A percentile compares a stretch with the other conserved stretches of the same genome.
Evolutionary conservation across 2,797 vertebrate genomes (phyloP).

Genomic region (Pteronotus mesoamericanus): DNA sequence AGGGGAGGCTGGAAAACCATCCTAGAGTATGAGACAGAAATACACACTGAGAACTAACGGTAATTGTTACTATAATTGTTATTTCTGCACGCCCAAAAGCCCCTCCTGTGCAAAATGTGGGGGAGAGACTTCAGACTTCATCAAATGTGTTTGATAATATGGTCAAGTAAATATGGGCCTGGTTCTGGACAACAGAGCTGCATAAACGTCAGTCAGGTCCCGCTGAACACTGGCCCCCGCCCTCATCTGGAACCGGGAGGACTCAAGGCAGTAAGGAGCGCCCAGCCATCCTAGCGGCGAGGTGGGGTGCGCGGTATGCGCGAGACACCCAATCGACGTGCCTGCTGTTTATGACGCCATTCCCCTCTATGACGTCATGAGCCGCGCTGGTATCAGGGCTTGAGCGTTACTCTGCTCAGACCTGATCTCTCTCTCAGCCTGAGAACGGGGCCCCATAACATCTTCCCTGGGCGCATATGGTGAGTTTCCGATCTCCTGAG

Average conservation of each 20-base stretch:
- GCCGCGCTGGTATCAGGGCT: no score
- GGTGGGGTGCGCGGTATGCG: rapidly evolving
- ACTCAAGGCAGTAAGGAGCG: rapidly evolving
- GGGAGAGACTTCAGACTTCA: not conserved
- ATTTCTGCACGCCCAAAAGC: no score
- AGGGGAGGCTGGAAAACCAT: no score
- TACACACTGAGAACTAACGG: rapidly evolving
- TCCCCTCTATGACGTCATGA: not conserved
- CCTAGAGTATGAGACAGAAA: no score
- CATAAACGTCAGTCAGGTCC: no score
- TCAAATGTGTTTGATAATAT: not conserved
- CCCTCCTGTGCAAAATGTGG: no score
- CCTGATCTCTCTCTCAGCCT: rapidly evolving
- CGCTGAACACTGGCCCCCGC: rapidly evolving
- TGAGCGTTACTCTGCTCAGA: rapidly evolving
- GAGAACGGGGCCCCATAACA: rapidly evolving
- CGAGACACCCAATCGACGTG: rapidly evolving
- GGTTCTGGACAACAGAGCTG: no score
- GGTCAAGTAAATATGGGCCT: not conserved
- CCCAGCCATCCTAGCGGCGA: no score
- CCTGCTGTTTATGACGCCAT: not conserved
- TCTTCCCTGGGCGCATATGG: rapidly evolving
- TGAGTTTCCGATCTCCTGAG: not conserved
- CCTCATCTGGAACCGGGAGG: not conserved
- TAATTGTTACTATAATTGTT: rapidly evolving